Evolutionary conservation across 2,113 vertebrate species (phyloP), one percentile per base, ranked within the genome.

Genomic region (Dipodomys stephensi): DNA sequence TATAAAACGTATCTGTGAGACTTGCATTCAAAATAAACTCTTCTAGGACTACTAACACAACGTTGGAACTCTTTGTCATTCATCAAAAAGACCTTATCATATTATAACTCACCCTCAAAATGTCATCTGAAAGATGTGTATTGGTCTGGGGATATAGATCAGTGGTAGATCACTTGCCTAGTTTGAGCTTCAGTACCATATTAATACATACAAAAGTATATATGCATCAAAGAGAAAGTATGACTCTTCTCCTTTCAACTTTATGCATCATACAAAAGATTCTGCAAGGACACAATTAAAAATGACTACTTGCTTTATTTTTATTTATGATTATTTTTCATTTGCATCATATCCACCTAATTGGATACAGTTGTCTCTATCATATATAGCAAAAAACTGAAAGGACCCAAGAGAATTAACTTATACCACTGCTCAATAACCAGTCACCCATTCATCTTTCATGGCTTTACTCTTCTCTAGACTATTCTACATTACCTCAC

Each of bases 61-160:
- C 72, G 30, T 5, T 87, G 6, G 69, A 80, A 89, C 35, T 25
- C 35, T 76, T 9, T 23, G 39, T 93, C 10, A 44, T 30, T 49
- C 74, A 91, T 68, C 80, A 88, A 73, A 96, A 67, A 94, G 11
- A 11, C 73, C 64, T 77, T 46, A 57, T 65, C 39, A 39, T 22
- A 81, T 82, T 68, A 71, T 85, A 64, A 85, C 2, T 67, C 20
- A 93, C 65, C 32, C 71, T 93, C 80, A 91, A 94, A 92, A 85
- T 35, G n/a, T 15, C 27, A 93, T 62, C 68, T 28, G 18, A 81
- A 92, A 83, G 19, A 76, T 57, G 62, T 25, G 23, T 23, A 64
- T 7, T 64, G 62, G 62, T 23, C 62, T 64, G 22, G 62, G 23
- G 62, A 22, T 64, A 64, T 23, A 23, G 62, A 20, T 64, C 62